Evolutionary conservation across 2,797 vertebrate species (phyloP).

Genomic region (Sebastes cheni): DNA sequence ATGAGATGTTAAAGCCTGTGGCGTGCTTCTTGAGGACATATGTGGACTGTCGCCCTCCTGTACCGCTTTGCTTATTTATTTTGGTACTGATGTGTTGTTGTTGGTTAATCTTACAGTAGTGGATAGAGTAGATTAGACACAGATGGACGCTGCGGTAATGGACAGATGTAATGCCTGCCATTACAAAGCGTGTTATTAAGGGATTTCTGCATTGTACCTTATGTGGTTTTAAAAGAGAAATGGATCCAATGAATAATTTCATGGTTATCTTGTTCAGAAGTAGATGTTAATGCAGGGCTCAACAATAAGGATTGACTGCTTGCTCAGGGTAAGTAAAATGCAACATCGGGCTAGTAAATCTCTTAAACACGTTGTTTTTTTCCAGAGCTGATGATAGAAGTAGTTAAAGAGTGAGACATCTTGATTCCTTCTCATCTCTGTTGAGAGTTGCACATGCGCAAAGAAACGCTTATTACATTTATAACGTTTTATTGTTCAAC

Average conservation of each 20-base stretch:
- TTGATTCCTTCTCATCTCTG: not conserved
- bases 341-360: not conserved
- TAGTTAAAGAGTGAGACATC: not conserved
- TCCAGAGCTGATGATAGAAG: not conserved
- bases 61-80: slow-evolving; percentile 35
- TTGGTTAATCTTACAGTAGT: slow-evolving; percentile 41
- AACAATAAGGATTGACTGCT: not conserved
- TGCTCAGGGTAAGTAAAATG: not conserved
- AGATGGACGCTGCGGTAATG: slow-evolving; percentile 10
- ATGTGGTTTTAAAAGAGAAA: not conserved
- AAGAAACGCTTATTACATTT: not conserved
- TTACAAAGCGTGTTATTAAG: not conserved
- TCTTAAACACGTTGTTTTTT: not conserved
- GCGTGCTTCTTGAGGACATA: slow-evolving; percentile 16
- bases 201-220: not conserved
- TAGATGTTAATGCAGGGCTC: not conserved
- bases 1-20: slow-evolving; percentile 24
- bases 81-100: slow-evolving; percentile 32
- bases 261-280: not conserved
- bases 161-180: slow-evolving; percentile 3
- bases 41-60: slow-evolving; percentile 8
- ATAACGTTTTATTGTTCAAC: not conserved
- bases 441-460: not conserved
- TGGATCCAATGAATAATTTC: not conserved
- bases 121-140: slow-evolving; percentile 36